These are phyloP conservation scores for Augochlorella aurata DNA, from an alignment of 2,888 invertebrate species.

Conservation along the genomic window DNA sequence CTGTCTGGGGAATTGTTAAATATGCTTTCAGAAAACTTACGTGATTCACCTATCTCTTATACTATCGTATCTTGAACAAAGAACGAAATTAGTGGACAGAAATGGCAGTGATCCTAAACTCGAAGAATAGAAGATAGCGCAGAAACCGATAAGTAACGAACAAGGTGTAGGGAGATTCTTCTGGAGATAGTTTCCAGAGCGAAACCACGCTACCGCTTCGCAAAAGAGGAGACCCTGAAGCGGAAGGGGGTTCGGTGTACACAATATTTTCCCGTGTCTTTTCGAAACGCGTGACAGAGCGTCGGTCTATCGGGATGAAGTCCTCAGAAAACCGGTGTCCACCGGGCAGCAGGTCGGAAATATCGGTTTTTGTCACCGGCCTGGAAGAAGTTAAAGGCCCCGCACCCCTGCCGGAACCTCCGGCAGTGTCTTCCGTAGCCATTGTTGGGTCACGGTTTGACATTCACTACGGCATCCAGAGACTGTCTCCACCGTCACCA, in stretches of 20 bases:
- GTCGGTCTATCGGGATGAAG: slow-evolving; percentile 22
- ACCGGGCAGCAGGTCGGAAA: slow-evolving; percentile 46
- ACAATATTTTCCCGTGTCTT: slow-evolving; percentile 15
- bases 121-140: neutral
- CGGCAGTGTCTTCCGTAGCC: slow-evolving; percentile 46
- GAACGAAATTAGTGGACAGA: neutral
- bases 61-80: neutral
- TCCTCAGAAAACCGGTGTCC: slow-evolving; percentile 22
- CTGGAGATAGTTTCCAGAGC: neutral
- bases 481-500: slow-evolving; percentile 39
- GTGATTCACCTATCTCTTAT: no score
- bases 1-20: no score
- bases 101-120: neutral
- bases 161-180: neutral
- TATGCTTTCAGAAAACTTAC: no score
- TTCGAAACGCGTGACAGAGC: slow-evolving; percentile 5
- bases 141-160: neutral
- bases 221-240: neutral
- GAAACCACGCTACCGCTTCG: neutral
- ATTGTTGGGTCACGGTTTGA: slow-evolving; percentile 75
- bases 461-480: slow-evolving; percentile 66
- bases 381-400: slow-evolving; percentile 53
- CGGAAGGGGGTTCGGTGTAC: neutral
- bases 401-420: slow-evolving; percentile 44
- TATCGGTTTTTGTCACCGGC: slow-evolving; percentile 52